Evolutionary conservation across 2,113 vertebrate genomes (phyloP).

Genomic region (Zosterops hypoxanthus): DNA sequence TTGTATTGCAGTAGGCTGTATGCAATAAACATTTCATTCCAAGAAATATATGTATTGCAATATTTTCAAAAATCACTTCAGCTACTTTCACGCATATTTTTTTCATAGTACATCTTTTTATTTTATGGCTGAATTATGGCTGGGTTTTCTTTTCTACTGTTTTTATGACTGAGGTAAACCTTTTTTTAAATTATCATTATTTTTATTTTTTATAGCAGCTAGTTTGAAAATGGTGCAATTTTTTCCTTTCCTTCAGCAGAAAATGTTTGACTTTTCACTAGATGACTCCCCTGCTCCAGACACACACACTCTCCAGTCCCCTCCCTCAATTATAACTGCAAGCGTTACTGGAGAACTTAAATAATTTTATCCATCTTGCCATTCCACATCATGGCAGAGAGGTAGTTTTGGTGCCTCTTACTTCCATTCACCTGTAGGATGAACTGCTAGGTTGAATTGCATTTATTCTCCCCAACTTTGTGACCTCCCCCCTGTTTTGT

Average conservation of each 20-base stretch:
- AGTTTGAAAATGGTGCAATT: neutral
- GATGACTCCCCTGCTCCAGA: neutral
- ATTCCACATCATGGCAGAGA: accelerated
- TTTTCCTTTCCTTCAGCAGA: neutral
- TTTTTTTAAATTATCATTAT: neutral
- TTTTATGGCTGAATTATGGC: slow-evolving; percentile 9
- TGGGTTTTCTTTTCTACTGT: slow-evolving; percentile 1
- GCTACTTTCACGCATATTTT: neutral
- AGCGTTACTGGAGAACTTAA: neutral
- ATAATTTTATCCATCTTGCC: neutral
- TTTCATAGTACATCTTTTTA: slow-evolving; percentile 19
- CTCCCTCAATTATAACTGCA: neutral
- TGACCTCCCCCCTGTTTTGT: neutral
- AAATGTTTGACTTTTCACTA: neutral
- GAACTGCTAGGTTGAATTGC: neutral
- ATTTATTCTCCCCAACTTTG: neutral
- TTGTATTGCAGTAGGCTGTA: neutral
- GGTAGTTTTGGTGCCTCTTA: neutral
- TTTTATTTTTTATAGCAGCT: neutral
- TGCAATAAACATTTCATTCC: slow-evolving; percentile 30
- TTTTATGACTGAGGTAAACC: neutral
- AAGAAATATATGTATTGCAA: slow-evolving; percentile 9
- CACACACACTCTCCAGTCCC: neutral
- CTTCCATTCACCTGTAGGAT: neutral
- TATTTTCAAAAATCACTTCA: slow-evolving; percentile 26